Conservation (phyloP, 1,140 invertebrate genomes). For the Caerostris darwini region DNA sequence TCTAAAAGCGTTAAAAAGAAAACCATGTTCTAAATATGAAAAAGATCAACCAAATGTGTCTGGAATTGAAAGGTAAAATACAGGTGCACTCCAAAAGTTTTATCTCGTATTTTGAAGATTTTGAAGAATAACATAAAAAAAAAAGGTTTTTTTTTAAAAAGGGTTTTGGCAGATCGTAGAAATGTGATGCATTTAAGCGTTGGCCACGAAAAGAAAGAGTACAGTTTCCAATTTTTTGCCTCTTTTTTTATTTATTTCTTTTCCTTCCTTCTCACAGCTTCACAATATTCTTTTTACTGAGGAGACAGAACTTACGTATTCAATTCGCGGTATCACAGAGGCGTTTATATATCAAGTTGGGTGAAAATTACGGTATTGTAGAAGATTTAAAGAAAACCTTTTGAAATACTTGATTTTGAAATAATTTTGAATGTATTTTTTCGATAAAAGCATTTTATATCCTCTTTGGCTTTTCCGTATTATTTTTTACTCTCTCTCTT, state of each 20-base stretch:
- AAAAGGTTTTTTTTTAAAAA: neutral
- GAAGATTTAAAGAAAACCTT: no score
- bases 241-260: neutral
- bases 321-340: neutral
- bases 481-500: no score
- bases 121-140: neutral
- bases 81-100: neutral
- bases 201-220: neutral
- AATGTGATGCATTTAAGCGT: constrained; percentile 4
- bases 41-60: neutral
- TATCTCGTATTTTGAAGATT: neutral
- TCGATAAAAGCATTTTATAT: no score
- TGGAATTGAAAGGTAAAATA: neutral
- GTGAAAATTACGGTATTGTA: no score
- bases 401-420: no score
- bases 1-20: no score
- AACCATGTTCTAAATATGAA: no score
- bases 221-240: no score
- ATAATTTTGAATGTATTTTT: no score
- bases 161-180: neutral
- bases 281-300: neutral
- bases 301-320: neutral
- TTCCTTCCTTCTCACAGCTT: neutral
- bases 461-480: no score
- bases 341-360: no score